phyloP scores from a whole-genome alignment of 2,888 invertebrate species.

The Monopis laevigella region DNA sequence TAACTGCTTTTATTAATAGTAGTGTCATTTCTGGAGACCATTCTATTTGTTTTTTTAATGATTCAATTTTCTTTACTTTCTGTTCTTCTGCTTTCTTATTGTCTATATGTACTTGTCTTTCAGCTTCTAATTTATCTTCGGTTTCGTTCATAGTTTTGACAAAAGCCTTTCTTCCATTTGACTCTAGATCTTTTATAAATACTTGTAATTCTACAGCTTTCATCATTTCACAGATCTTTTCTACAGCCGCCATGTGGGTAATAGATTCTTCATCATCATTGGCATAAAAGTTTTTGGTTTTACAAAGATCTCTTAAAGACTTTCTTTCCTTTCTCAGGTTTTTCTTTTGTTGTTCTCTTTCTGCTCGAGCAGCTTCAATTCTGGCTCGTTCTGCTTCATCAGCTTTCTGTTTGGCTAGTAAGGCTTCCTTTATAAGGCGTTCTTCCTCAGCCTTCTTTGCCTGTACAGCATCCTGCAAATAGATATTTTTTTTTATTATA shows the following conservation, averaged over 20 bases:
- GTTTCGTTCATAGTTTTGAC: slow-evolving; percentile 73
- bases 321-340: slow-evolving; percentile 89
- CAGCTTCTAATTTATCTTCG: slow-evolving; percentile 80
- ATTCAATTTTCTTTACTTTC: slow-evolving; percentile 48
- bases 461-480: slow-evolving; percentile 77
- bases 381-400: slow-evolving; percentile 85
- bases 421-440: slow-evolving; percentile 75
- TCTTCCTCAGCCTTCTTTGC: slow-evolving; percentile 88
- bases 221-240: slow-evolving; percentile 88
- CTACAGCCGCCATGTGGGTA: slow-evolving; percentile 88
- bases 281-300: slow-evolving; percentile 83
- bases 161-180: slow-evolving; percentile 73
- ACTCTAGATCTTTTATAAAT: slow-evolving; percentile 75
- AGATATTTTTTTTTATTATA: neutral
- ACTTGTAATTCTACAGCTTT: slow-evolving; percentile 77
- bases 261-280: slow-evolving; percentile 76
- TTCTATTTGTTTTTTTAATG: slow-evolving; percentile 58
- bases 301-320: slow-evolving; percentile 77
- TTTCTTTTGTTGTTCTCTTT: slow-evolving; percentile 86
- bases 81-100: slow-evolving; percentile 54
- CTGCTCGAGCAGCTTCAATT: slow-evolving; percentile 83
- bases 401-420: slow-evolving; percentile 77
- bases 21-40: slow-evolving; percentile 92
- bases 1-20: slow-evolving; percentile 94
- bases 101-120: slow-evolving; percentile 71